phyloP scores from a whole-genome alignment of 2,797 vertebrate genomes.

The Emys orbicularis region DNA sequence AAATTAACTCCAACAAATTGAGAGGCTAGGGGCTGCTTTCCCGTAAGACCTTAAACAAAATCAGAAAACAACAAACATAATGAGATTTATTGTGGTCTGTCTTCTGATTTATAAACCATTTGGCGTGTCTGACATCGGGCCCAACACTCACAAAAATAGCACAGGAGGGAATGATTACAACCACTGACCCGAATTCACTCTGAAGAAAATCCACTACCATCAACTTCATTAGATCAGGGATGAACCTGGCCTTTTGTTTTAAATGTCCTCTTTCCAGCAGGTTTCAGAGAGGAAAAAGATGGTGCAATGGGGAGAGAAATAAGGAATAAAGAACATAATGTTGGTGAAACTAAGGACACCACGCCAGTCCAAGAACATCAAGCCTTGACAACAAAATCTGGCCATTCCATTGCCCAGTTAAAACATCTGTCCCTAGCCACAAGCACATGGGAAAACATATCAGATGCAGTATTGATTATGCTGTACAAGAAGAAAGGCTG shows the following conservation, averaged over 20 bases:
- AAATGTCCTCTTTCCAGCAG: slow-evolving; percentile 1
- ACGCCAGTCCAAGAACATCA: neutral
- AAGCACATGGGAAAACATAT: neutral
- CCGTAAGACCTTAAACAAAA: neutral
- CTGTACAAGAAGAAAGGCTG: neutral
- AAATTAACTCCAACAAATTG: neutral
- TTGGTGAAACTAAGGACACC: neutral
- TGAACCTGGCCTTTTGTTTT: neutral
- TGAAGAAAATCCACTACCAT: neutral
- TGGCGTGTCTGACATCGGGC: neutral
- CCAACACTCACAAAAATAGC: neutral
- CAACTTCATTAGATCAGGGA: neutral
- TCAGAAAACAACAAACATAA: neutral
- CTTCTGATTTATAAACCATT: neutral
- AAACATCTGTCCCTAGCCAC: neutral
- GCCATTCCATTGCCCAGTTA: neutral
- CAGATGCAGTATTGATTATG: neutral
- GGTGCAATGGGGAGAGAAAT: neutral
- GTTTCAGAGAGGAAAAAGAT: neutral
- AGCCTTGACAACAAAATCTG: neutral
- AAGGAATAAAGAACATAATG: neutral
- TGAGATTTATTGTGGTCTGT: neutral
- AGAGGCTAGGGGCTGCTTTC: neutral
- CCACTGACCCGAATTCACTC: neutral
- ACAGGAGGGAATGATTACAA: neutral